phyloP scores from a whole-genome alignment of 2,888 invertebrate species.

The Machimus atricapillus region DNA sequence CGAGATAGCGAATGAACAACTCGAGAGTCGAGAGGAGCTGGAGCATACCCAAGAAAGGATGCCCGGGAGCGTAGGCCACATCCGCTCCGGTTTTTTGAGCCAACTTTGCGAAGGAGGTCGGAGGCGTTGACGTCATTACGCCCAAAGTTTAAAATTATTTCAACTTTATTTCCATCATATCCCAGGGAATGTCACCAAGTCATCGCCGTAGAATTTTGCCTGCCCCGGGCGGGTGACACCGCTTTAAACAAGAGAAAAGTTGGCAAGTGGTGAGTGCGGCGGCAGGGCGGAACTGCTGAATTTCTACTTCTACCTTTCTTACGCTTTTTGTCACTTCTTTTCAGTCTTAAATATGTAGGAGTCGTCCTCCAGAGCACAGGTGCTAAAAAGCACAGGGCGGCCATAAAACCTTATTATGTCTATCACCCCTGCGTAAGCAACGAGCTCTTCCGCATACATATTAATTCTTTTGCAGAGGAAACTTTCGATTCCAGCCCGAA shows the following conservation, averaged over 20 bases:
- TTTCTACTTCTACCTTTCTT: background rate
- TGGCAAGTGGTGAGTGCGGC: background rate
- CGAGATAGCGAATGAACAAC: background rate
- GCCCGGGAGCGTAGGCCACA: background rate
- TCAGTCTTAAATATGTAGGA: background rate
- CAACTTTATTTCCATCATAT: constrained; percentile 13
- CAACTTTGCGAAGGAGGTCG: background rate
- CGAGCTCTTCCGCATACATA: constrained; percentile 2
- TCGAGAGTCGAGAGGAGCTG: background rate
- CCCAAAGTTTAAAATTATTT: background rate
- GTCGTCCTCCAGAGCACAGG: background rate
- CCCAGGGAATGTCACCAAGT: background rate
- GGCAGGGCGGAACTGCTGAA: background rate
- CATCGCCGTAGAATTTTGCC: background rate
- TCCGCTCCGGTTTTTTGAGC: background rate
- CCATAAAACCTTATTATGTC: background rate
- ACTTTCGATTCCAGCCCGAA: background rate
- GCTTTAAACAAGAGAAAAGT: background rate
- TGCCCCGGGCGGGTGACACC: background rate
- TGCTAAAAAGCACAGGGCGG: background rate
- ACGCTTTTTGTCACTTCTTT: background rate
- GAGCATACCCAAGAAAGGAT: background rate
- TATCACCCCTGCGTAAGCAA: background rate
- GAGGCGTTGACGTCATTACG: background rate
- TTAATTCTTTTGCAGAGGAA: background rate